These are phyloP conservation scores for Uloborus diversus DNA, from an alignment of 1,140 invertebrate species.

Conservation along the genomic window DNA sequence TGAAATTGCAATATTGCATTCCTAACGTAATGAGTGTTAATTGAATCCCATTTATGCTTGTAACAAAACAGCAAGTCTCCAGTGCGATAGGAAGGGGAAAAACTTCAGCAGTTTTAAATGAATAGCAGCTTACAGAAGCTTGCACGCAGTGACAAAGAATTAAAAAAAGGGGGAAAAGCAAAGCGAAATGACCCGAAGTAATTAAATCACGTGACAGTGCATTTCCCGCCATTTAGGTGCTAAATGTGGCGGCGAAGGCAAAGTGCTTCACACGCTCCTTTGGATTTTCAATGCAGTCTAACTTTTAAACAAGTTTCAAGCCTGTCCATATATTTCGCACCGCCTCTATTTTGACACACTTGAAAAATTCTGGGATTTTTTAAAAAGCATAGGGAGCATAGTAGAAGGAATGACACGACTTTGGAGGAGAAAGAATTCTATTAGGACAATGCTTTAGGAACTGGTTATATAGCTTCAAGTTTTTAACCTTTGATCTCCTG, in stretches of 20 bases:
- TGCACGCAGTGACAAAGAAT: background rate
- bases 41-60: background rate
- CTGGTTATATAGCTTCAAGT: too few species aligned
- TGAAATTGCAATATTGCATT: slow-evolving; percentile 1
- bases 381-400: background rate
- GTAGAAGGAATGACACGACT: too few species aligned
- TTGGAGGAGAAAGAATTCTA: too few species aligned
- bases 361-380: slow-evolving; percentile 16
- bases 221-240: background rate
- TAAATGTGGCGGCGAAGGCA: slow-evolving; percentile 1
- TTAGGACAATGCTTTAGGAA: too few species aligned
- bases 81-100: too few species aligned
- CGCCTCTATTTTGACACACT: background rate
- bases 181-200: slow-evolving; percentile 27
- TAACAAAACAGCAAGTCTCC: background rate
- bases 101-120: too few species aligned
- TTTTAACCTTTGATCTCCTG: too few species aligned
- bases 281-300: background rate
- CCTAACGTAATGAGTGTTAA: slow-evolving; percentile 23
- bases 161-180: background rate
- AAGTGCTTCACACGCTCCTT: background rate
- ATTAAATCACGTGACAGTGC: slow-evolving; percentile 34
- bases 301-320: slow-evolving; percentile 35
- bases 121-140: too few species aligned
- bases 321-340: slow-evolving; percentile 2